Evolutionary conservation across 1,140 invertebrate species (phyloP).

Genomic region (Drosophila elegans): DNA sequence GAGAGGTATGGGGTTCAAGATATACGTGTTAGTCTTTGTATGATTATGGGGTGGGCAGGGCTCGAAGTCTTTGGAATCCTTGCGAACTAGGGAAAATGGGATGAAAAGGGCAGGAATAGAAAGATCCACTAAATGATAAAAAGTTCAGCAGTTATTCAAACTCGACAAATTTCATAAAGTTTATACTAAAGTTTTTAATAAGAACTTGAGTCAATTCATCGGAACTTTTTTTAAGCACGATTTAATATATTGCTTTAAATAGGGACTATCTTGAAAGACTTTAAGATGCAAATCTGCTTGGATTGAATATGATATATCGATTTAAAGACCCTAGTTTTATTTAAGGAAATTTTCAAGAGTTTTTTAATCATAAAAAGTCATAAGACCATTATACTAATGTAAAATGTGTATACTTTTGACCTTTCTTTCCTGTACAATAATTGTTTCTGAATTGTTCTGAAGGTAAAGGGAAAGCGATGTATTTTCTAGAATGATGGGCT

Average conservation of each 20-base stretch:
- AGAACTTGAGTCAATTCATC: background rate
- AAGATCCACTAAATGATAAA: background rate
- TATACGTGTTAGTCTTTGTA: constrained; percentile 38
- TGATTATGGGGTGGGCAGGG: constrained; percentile 20
- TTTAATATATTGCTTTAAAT: too few relatives aligned
- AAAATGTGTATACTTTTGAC: background rate
- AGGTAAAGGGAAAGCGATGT: background rate
- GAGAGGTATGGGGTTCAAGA: constrained; percentile 18
- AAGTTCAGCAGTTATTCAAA: background rate
- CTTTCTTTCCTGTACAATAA: background rate
- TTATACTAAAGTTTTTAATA: background rate
- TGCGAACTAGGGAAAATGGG: background rate
- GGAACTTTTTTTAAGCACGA: too few relatives aligned
- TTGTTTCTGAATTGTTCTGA: background rate
- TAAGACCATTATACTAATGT: too few relatives aligned
- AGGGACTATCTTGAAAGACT: too few relatives aligned
- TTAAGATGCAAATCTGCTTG: too few relatives aligned
- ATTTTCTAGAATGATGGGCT: background rate
- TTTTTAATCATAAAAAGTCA: too few relatives aligned
- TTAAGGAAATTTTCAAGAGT: too few relatives aligned
- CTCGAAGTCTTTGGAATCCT: background rate
- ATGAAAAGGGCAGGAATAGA: background rate
- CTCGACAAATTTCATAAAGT: background rate
- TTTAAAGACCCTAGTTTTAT: too few relatives aligned
- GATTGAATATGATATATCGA: too few relatives aligned